Base-by-base conservation (phyloP, 2,113 vertebrate genomes). In the Coreoperca whiteheadi region DNA sequence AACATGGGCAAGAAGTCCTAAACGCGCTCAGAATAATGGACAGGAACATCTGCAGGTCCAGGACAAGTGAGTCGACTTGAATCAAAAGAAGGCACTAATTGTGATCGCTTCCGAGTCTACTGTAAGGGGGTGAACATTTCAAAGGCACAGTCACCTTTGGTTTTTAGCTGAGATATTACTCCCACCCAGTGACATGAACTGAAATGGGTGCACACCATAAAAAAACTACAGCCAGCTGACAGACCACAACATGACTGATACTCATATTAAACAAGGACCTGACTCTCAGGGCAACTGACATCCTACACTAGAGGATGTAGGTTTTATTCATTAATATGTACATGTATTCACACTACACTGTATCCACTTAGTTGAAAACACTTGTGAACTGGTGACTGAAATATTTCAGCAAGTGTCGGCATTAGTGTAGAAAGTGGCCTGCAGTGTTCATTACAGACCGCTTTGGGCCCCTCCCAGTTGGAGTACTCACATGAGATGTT, bases 291-390 rank as follows among this genome's bases (percentile, higher is more conserved):
- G 54, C 14, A 65, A 54, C 43, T 14, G 66, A 51, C 76, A 67
- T 63, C 67, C 71, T 82, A 73, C 85, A 69, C 87, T 64, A 20
- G 37, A 70, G 65, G 74, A 79, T 79, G 63, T 32, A 74, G 51
- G 34, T 77, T 75, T 54, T 50, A 74, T 48, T 71, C 84, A 91
- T 91, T 56, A 90, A 90, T 89, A 87, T 84, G 71, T 39, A 90
- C 88, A 86, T 81, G 71, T 39, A 54, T 43, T 70, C 32, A 28
- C 60, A 86, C 34, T 69, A 28, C 60, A 86, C 34, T 69, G 70
- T 69, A 71, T 81, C 59, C 82, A 53, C 34, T 51, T 61, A 54
- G 59, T 73, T 69, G 39, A 61, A 79, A 74, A 57, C 50, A 10
- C 54, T 74, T 53, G 50, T 77, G 74, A 64, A 61, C n/a, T 48